Base-by-base conservation (phyloP, 2,888 invertebrate genomes). In the Reticulitermes lucifugus region DNA sequence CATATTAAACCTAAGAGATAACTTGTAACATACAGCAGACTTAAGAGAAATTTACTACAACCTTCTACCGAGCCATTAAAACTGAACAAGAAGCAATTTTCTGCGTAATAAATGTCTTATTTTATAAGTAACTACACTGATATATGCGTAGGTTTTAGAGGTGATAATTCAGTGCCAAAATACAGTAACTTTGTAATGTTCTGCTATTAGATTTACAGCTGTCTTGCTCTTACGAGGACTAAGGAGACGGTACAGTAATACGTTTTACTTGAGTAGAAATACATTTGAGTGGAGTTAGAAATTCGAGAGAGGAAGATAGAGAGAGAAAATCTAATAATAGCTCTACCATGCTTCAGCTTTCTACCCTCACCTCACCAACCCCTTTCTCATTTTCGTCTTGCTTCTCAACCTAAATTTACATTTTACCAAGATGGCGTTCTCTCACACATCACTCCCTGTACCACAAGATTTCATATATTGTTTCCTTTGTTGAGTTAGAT, bases 231-330 rank as follows among this genome's bases (percentile, higher is more conserved):
- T 81, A 81, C 65, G 70, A 10, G 70, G n/a, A 43, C 70, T 81
- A 51, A 59, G 60, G 29, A 60, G 80, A 81, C 60, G 81, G 81
- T 81, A 81, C 51, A 43, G 81, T 81, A 81, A 81, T 81, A 81
- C 81, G 81, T 81, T 81, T 70, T 81, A 81, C 81, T 81, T 81
- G 81, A 81, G 81, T 81, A 81, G 81, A 81, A 81, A 81, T 81
- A 81, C 81, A 81, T 81, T 81, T 81, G 81, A 81, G 79, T 79
- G 25, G 79, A 79, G 79, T 79, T 79, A 79, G 59, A 79, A 55
- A 59, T 79, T 55, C 55, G 59, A 79, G 59, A 35, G 79, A 79
- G 55, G 51, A 43, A 79, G 65, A 65, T 22, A 81, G 81, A 70
- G 65, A 43, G 59, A 81, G 81, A 65, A 81, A 70, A 81, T 81